These are phyloP conservation scores for Tringa solitaria DNA, from an alignment of 2,113 vertebrate species.

Conservation along the genomic window DNA sequence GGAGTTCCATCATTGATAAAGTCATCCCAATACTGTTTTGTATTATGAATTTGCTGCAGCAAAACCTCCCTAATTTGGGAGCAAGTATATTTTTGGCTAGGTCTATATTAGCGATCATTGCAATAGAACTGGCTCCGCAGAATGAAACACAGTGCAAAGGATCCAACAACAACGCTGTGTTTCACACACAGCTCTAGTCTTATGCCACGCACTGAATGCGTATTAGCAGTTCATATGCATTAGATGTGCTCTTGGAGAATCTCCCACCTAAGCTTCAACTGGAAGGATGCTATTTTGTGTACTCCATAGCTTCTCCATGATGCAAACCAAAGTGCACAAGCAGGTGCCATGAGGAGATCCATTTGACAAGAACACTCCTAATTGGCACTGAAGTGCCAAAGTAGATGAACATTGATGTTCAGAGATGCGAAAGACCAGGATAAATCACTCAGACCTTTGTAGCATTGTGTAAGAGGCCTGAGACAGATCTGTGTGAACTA, in stretches of 20 bases:
- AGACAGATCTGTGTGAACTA: neutral
- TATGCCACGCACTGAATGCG: neutral
- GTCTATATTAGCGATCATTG: neutral
- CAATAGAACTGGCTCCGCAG: neutral
- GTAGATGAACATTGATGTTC: neutral
- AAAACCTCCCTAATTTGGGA: neutral
- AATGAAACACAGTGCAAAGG: neutral
- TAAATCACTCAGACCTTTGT: neutral
- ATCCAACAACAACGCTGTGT: neutral
- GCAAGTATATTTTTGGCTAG: neutral
- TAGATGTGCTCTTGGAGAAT: neutral
- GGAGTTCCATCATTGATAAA: neutral
- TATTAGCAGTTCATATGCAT: neutral
- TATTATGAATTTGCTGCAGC: neutral
- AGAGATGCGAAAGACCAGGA: neutral
- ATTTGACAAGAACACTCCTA: neutral
- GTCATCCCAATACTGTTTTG: neutral
- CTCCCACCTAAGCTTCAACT: neutral
- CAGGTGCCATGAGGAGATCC: neutral
- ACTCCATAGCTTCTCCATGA: neutral
- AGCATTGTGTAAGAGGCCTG: neutral
- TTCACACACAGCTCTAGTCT: neutral
- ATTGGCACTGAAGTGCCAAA: neutral
- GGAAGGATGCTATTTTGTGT: neutral
- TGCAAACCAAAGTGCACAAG: neutral